Percentiles rank a stretch among this genome's conserved stretches.
Conservation (phyloP, 1,140 invertebrate species). For the Drosophila rhopaloa region DNA sequence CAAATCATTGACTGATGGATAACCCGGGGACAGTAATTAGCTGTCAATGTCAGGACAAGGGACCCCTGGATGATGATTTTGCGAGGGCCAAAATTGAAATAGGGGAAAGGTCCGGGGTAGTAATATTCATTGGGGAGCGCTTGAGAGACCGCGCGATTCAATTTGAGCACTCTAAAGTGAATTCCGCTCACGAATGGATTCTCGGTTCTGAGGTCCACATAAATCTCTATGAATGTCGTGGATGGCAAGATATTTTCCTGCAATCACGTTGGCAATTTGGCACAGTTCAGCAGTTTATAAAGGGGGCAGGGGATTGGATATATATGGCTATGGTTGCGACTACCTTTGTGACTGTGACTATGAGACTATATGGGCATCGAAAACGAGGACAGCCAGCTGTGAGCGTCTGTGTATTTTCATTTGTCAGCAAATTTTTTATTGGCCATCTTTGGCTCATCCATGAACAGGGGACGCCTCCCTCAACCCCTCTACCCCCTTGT, state of each 20-base stretch:
- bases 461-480: conserved; percentile 4
- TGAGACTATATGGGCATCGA: conserved; percentile 17
- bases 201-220: conserved; percentile 29
- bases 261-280: conserved; percentile 74
- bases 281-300: conserved; percentile 74
- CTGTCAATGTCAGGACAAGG: conserved; percentile 67
- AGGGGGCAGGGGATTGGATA: conserved; percentile 9
- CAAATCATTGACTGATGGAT: conserved; percentile 39
- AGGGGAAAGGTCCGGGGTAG: not conserved
- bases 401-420: conserved; percentile 43
- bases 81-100: conserved; percentile 5
- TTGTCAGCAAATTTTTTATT: conserved; percentile 70
- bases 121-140: conserved; percentile 36
- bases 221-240: conserved; percentile 57
- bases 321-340: conserved; percentile 12
- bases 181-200: conserved; percentile 22
- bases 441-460: conserved; percentile 60
- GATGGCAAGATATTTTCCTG: conserved; percentile 53
- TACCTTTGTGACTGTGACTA: conserved; percentile 8
- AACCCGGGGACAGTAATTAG: conserved; percentile 60
- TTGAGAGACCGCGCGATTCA: conserved; percentile 25
- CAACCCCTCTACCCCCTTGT: not conserved
- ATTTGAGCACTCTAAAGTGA: conserved; percentile 47
- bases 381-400: conserved; percentile 39
- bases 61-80: conserved; percentile 9